Evolutionary conservation across 2,888 invertebrate genomes (phyloP).

Genomic region (Stenodera caucasica): DNA sequence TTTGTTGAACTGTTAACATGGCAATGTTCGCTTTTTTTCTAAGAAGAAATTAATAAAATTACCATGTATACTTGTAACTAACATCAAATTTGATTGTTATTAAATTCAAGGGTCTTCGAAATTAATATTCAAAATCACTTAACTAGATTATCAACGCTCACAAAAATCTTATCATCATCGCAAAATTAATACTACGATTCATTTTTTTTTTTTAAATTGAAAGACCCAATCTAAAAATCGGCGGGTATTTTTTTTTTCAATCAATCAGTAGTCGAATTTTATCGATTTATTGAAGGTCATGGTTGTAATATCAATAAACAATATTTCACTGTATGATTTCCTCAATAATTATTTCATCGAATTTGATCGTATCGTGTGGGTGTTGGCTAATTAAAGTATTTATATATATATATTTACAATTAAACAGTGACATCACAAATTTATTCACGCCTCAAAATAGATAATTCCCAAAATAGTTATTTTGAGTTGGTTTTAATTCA

Average conservation of each 20-base stretch:
- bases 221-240: not conserved
- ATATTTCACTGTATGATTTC: conserved; percentile 5
- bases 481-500: too few species aligned
- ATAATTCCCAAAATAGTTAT: not conserved
- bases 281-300: conserved; percentile 21
- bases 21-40: conserved; percentile 16
- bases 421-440: conserved; percentile 6
- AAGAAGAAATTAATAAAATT: conserved; percentile 20
- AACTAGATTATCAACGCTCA: conserved; percentile 12
- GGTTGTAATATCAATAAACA: conserved; percentile 12
- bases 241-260: not conserved
- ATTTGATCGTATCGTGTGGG: conserved; percentile 9
- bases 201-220: not conserved
- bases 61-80: conserved; percentile 8
- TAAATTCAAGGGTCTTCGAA: too few species aligned
- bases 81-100: not conserved
- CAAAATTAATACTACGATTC: conserved; percentile 9
- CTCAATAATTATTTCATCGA: conserved; percentile 8
- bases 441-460: conserved; percentile 7
- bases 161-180: not conserved
- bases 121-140: conserved; percentile 16
- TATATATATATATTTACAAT: not conserved
- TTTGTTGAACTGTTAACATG: conserved; percentile 21
- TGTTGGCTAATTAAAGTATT: conserved; percentile 10
- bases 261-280: conserved; percentile 12